These are phyloP conservation scores for Melopsittacus undulatus DNA, from an alignment of 2,797 vertebrate genomes.

Conservation along the genomic window DNA sequence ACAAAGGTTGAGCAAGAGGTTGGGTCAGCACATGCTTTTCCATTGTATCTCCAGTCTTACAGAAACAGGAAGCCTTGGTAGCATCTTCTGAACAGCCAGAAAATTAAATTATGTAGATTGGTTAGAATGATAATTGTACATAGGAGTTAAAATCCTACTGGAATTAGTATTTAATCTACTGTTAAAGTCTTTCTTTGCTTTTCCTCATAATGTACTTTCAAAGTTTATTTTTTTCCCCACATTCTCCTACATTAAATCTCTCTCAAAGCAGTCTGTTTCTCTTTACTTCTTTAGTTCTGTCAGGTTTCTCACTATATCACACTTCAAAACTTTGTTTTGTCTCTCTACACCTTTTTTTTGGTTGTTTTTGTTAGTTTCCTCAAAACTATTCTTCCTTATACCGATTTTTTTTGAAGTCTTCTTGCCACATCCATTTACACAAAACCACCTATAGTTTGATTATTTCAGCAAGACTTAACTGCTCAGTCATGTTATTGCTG, in stretches of 20 bases:
- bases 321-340: neutral
- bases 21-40: neutral
- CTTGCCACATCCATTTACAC: neutral
- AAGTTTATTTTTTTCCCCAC: neutral
- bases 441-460: neutral
- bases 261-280: neutral
- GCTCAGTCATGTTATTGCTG: rapidly evolving
- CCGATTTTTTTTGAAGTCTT: neutral
- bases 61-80: neutral
- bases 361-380: neutral
- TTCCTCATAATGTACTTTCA: neutral
- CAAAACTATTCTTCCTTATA: neutral
- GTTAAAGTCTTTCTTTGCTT: neutral
- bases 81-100: neutral
- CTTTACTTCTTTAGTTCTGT: neutral
- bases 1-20: neutral
- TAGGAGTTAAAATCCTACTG: neutral
- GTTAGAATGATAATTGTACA: neutral
- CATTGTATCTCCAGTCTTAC: neutral
- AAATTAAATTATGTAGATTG: neutral
- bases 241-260: neutral
- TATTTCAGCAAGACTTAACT: neutral
- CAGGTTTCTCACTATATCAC: neutral
- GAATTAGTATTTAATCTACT: neutral
- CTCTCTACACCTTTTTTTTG: neutral